phyloP scores from a whole-genome alignment of 2,888 invertebrate species.

The Xestia rhomboidea region DNA sequence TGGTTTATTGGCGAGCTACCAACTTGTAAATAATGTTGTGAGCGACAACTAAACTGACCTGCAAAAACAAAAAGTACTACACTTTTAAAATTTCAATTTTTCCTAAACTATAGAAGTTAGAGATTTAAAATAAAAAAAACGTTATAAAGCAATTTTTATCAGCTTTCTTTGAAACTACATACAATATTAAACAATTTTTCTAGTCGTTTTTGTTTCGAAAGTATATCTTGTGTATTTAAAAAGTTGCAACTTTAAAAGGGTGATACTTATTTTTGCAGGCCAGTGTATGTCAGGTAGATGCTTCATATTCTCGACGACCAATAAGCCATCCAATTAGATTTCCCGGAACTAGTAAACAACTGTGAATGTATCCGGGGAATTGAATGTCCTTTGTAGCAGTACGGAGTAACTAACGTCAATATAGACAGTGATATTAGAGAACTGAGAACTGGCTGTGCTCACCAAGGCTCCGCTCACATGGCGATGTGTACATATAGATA shows the following conservation, averaged over 20 bases:
- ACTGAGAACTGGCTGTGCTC: not conserved
- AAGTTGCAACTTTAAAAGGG: too few relatives aligned
- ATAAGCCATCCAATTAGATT: slow-evolving; percentile 19
- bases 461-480: not conserved
- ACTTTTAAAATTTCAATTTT: too few relatives aligned
- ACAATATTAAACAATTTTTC: too few relatives aligned
- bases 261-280: too few relatives aligned
- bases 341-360: slow-evolving; percentile 1
- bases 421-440: not conserved
- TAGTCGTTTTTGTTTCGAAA: too few relatives aligned
- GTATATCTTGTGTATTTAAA: too few relatives aligned
- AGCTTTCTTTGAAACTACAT: too few relatives aligned
- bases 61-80: too few relatives aligned
- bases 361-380: not conserved
- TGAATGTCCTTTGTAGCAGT: slow-evolving; percentile 1
- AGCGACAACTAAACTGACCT: slow-evolving; percentile 1
- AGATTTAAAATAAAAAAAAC: too few relatives aligned
- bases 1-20: slow-evolving; percentile 32
- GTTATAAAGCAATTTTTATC: too few relatives aligned
- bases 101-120: too few relatives aligned
- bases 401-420: slow-evolving; percentile 1
- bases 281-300: not conserved
- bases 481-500: not conserved
- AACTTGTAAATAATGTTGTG: slow-evolving; percentile 8
- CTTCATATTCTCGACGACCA: not conserved